A percentile compares a stretch with the other conserved stretches of the same genome.
Conservation (phyloP, 2,797 vertebrate species). For the Fistularia commersonii region DNA sequence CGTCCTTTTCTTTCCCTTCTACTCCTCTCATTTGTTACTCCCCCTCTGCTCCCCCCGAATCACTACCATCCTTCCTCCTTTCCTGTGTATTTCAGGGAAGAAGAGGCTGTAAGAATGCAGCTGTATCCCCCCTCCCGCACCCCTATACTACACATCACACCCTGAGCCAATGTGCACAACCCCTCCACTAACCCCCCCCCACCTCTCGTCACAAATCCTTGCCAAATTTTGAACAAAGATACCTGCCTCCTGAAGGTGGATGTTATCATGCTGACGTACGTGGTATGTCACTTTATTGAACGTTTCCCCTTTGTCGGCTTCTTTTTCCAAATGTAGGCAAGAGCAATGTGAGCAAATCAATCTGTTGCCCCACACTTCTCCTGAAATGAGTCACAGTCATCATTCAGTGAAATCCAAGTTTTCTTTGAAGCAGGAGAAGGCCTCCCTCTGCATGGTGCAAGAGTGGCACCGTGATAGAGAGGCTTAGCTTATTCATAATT, state of each 20-base stretch:
- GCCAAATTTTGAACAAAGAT: conserved; percentile 60
- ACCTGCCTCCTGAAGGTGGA: conserved; percentile 32
- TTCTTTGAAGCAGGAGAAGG: conserved; percentile 9
- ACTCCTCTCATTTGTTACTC: neutral
- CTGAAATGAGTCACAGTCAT: conserved; percentile 45
- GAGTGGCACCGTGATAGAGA: too few relatives aligned
- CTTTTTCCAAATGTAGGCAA: conserved; percentile 15
- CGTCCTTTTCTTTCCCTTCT: conserved; percentile 6
- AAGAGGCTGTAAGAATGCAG: conserved; percentile 16
- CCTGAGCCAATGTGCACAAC: conserved; percentile 26
- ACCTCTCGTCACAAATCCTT: conserved; percentile 35
- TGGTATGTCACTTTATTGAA: conserved; percentile 28
- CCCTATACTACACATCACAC: conserved; percentile 45
- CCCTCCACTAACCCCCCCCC: neutral
- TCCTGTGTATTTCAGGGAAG: conserved; percentile 18
- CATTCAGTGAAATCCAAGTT: conserved; percentile 38
- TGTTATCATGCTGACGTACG: conserved; percentile 31
- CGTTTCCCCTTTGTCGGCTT: conserved; percentile 26
- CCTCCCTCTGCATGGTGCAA: neutral
- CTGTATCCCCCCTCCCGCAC: conserved; percentile 44
- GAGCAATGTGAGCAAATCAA: conserved; percentile 9
- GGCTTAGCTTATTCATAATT: neutral
- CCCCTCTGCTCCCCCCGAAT: conserved; percentile 4
- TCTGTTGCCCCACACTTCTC: conserved; percentile 34
- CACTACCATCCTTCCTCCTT: conserved; percentile 6